These are phyloP conservation scores for Cantharis rustica DNA, from an alignment of 2,888 invertebrate species.

Conservation along the genomic window DNA sequence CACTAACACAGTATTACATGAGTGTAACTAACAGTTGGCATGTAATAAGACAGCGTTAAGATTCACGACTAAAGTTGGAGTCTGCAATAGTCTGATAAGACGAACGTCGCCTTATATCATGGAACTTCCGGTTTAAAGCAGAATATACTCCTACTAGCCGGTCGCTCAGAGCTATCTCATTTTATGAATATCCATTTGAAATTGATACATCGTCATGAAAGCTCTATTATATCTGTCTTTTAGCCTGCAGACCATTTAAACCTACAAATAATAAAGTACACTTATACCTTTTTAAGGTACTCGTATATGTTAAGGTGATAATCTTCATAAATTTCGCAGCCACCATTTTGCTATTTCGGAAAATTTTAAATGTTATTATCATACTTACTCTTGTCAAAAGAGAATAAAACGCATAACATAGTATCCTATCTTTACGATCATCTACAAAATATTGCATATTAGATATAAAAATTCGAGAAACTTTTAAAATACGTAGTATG, in stretches of 20 bases:
- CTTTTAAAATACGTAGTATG: no score
- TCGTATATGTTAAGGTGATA: not conserved
- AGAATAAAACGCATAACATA: not conserved
- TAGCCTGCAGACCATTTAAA: constrained; percentile 9
- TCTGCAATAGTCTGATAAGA: constrained; percentile 39
- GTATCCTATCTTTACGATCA: not conserved
- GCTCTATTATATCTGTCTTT: constrained; percentile 27
- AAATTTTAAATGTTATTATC: not conserved
- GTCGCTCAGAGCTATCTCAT: constrained; percentile 35
- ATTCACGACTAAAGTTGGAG: constrained; percentile 39
- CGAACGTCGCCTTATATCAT: constrained; percentile 37
- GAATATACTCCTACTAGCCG: constrained; percentile 30
- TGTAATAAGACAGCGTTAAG: constrained; percentile 43
- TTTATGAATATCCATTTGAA: constrained; percentile 38
- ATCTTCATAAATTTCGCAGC: not conserved
- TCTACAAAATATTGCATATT: not conserved
- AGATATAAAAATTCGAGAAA: not conserved
- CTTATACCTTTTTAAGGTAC: not conserved
- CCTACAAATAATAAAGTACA: not conserved
- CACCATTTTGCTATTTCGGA: not conserved
- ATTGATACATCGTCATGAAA: constrained; percentile 31
- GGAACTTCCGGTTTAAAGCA: constrained; percentile 31
- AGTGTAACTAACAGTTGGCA: constrained; percentile 47
- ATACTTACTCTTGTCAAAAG: not conserved
- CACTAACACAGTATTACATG: constrained; percentile 53